A percentile compares a stretch with the other conserved stretches of the same genome.
These are phyloP conservation scores for Coleophora flavipennella DNA, from an alignment of 2,888 invertebrate species.

Conservation along the genomic window DNA sequence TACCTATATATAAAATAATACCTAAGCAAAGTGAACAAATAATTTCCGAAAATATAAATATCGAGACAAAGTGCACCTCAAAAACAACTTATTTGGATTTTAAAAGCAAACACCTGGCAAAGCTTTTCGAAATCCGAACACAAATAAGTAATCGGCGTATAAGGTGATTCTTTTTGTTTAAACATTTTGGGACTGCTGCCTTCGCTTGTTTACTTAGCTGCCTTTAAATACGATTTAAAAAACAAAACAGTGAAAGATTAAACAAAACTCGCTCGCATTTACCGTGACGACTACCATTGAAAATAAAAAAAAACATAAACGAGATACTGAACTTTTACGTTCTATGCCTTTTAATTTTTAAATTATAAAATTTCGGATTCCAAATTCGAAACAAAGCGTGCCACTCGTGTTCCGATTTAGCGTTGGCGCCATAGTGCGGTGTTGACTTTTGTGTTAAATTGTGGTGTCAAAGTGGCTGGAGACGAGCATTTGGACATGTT, in stretches of 20 bases:
- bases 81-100: constrained; percentile 26
- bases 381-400: constrained; percentile 1
- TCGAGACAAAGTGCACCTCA: constrained; percentile 20
- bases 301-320: constrained; percentile 3
- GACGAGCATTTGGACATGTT: constrained; percentile 70
- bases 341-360: constrained; percentile 7
- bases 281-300: constrained; percentile 24
- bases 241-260: constrained; percentile 34
- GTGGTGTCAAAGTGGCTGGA: constrained; percentile 64
- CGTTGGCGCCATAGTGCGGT: constrained; percentile 11
- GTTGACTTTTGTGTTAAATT: constrained; percentile 30
- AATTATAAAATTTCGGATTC: not conserved
- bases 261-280: constrained; percentile 29
- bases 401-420: constrained; percentile 5
- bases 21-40: constrained; percentile 16
- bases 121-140: constrained; percentile 43
- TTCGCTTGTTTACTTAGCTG: constrained; percentile 31
- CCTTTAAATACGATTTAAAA: constrained; percentile 30
- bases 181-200: constrained; percentile 59
- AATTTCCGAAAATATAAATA: constrained; percentile 16
- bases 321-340: constrained; percentile 6
- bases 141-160: constrained; percentile 60
- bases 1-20: too few relatives aligned
- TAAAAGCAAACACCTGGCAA: constrained; percentile 31
- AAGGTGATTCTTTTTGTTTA: constrained; percentile 55